Base-by-base conservation (phyloP, 2,113 vertebrate species). In the Phalacrocorax carbo region DNA sequence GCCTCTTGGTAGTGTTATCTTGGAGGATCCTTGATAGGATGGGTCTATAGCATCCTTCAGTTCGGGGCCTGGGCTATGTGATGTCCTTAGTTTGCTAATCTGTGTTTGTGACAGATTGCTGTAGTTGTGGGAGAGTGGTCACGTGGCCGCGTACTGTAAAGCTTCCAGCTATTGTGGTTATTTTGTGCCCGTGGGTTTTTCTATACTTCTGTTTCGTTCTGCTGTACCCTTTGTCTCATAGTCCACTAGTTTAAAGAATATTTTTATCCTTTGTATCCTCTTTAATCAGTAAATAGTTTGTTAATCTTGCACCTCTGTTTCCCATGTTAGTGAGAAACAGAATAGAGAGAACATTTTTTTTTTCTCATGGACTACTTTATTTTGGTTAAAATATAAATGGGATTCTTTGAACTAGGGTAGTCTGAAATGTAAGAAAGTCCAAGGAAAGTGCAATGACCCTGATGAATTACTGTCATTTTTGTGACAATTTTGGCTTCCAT, bases 81-180 rank as follows among this genome's bases (percentile, higher is more conserved):
- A 34, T 34, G 10, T 40, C 36, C 14, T 68, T 34, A 69, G 12
- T 60, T 81, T 80, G 19, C 34, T 58, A 12, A 51, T n/a, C 32
- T 52, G 38, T 40, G 23, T 68, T 79, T 51, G 19, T 30, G 40
- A 58, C 25, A n/a, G 32, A 8, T 65, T 32, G n/a, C 44, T 83
- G 58, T 60, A 80, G 48, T 6, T 85, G 36, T 13, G 18, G 21
- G 16, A 30, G 22, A 44, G 15, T 19, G 25, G 15, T 57, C 23
- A 14, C 0, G 0, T 49, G 32, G 5, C 36, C 21, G 12, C 1
- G 2, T 42, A 20, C 7, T 54, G 30, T 61, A 22, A 65, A 40
- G 21, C 34, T 89, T 91, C 18, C 20, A 66, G 12, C 18, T 54
- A 0, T 18, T 54, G 23, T 26, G 49, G 11, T 54, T 66, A 36